Evolutionary conservation across 2,113 vertebrate species (phyloP).

Genomic region (Butastur rufipennis): DNA sequence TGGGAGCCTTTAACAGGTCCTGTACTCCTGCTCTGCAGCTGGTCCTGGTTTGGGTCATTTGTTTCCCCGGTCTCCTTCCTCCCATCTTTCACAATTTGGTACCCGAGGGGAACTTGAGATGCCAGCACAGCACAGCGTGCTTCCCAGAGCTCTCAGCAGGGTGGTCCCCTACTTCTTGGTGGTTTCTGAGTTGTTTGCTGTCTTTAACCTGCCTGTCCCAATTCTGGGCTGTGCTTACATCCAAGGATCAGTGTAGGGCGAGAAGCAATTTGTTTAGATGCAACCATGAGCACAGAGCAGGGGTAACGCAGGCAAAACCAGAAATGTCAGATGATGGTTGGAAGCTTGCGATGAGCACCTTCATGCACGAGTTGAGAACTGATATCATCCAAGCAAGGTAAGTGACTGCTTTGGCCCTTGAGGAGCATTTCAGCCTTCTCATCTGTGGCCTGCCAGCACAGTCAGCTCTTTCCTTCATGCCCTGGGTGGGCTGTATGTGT

Average conservation of each 20-base stretch:
- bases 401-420: background rate
- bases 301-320: background rate
- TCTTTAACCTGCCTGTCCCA: background rate
- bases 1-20: background rate
- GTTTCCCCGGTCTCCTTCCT: background rate
- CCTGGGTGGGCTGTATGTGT: background rate
- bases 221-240: background rate
- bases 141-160: rapidly evolving
- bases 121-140: rapidly evolving
- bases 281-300: background rate
- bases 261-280: background rate
- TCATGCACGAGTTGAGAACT: background rate
- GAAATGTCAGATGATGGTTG: rapidly evolving
- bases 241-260: background rate
- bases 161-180: background rate
- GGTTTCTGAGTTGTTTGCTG: background rate
- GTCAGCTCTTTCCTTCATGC: background rate
- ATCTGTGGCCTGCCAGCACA: rapidly evolving
- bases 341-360: background rate
- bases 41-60: background rate
- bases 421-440: background rate
- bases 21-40: background rate
- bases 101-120: background rate
- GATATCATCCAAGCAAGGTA: background rate
- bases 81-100: background rate